Conservation (phyloP, 2,797 vertebrate species). For the Salarias fasciatus region DNA sequence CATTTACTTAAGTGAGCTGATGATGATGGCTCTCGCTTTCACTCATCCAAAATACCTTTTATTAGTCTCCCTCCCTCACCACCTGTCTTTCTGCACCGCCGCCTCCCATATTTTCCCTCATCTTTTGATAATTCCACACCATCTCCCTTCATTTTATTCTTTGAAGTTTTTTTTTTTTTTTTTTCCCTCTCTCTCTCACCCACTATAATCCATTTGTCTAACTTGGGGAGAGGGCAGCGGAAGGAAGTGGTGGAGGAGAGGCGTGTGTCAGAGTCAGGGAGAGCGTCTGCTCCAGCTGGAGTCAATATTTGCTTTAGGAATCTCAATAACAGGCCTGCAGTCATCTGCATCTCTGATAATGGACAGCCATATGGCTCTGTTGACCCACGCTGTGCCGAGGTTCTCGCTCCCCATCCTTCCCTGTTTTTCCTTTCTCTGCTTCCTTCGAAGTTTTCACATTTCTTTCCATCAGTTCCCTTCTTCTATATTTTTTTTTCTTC, state of each 20-base stretch:
- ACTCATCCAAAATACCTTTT: slow-evolving; percentile 62
- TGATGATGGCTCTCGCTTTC: slow-evolving; percentile 61
- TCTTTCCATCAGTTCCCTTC: slow-evolving; percentile 47
- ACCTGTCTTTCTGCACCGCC: slow-evolving; percentile 33
- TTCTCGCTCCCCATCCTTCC: slow-evolving; percentile 53
- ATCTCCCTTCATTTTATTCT: slow-evolving; percentile 54
- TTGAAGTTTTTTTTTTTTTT: slow-evolving; percentile 17
- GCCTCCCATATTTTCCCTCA: slow-evolving; percentile 32
- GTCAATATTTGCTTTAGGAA: slow-evolving; percentile 91
- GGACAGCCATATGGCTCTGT: slow-evolving; percentile 88
- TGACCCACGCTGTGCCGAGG: slow-evolving; percentile 83
- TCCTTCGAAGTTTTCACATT: slow-evolving; percentile 46
- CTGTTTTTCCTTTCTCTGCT: slow-evolving; percentile 45
- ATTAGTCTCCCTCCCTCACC: slow-evolving; percentile 48
- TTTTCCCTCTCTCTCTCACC: slow-evolving; percentile 36
- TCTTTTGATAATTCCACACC: slow-evolving; percentile 39
- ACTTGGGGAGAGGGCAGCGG: slow-evolving; percentile 64
- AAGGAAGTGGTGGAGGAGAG: slow-evolving; percentile 78
- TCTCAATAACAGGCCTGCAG: slow-evolving; percentile 88
- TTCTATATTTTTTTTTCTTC: slow-evolving; percentile 39
- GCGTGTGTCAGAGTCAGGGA: slow-evolving; percentile 73
- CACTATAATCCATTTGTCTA: slow-evolving; percentile 67
- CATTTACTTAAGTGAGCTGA: slow-evolving; percentile 73
- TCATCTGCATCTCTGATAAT: slow-evolving; percentile 90
- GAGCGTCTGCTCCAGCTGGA: slow-evolving; percentile 82